Conservation (phyloP, 2,888 invertebrate species). For the Ypsolopha sequella region DNA sequence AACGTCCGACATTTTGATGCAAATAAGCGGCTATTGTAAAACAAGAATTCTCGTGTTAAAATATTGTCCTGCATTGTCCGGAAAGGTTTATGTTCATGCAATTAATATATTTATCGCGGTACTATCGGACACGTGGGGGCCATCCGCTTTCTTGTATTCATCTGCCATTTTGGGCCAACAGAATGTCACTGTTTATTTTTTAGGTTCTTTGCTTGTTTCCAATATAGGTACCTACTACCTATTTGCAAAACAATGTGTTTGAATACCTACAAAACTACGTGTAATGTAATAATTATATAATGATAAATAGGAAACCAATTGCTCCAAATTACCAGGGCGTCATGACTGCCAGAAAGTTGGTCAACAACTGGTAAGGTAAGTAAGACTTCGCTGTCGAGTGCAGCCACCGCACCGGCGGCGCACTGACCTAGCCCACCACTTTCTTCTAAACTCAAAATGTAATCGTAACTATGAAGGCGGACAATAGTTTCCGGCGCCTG, state of each 20-base stretch:
- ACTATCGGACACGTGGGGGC: conserved; percentile 24
- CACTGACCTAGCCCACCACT: conserved; percentile 65
- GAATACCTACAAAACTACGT: too few species aligned
- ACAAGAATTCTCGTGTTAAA: conserved; percentile 1
- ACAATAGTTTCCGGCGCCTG: conserved; percentile 66
- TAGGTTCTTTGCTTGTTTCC: neutral
- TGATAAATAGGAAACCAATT: neutral
- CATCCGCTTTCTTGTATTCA: conserved; percentile 34
- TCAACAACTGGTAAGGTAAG: too few species aligned
- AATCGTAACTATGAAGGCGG: conserved; percentile 62
- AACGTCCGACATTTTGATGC: neutral
- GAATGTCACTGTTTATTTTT: conserved; percentile 3
- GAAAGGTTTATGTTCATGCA: conserved; percentile 16
- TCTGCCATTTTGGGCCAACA: conserved; percentile 17
- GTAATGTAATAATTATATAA: neutral
- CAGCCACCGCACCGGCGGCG: conserved; percentile 8
- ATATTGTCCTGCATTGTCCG: conserved; percentile 3
- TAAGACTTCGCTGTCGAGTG: too few species aligned
- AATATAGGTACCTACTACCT: neutral
- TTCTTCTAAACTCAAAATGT: conserved; percentile 69
- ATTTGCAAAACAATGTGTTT: too few species aligned
- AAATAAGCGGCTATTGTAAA: conserved; percentile 1
- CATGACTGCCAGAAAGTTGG: neutral
- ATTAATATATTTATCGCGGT: conserved; percentile 39
- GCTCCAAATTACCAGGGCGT: neutral